phyloP scores from a whole-genome alignment of 2,113 vertebrate species.

The Asarcornis scutulata region DNA sequence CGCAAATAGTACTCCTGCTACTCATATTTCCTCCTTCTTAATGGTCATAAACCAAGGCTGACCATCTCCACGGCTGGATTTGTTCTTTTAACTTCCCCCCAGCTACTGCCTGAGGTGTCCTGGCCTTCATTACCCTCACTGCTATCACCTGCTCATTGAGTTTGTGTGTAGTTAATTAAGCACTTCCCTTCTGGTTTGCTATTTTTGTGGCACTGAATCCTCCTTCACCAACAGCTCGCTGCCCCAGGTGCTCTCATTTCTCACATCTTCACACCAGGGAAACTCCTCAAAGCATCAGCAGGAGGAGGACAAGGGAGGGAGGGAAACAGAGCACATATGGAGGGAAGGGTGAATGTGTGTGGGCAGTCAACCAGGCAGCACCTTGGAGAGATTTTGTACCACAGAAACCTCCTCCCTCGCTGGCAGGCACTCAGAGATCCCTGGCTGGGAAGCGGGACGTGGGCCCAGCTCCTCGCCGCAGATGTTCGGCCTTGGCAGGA shows the following conservation, averaged over 20 bases:
- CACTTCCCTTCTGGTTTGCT: not conserved
- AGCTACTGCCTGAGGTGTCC: not conserved
- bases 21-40: not conserved
- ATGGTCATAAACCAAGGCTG: not conserved
- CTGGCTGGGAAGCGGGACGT: not conserved
- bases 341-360: not conserved
- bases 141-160: not conserved
- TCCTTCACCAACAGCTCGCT: not conserved
- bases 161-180: not conserved
- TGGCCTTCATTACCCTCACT: not conserved
- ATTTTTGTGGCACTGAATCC: fast-evolving
- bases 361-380: not conserved
- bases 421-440: not conserved
- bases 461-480: not conserved
- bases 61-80: not conserved
- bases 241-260: not conserved
- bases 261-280: too few species aligned
- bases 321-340: fast-evolving
- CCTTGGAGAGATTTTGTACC: not conserved
- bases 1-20: not conserved
- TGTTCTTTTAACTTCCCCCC: not conserved
- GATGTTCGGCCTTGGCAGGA: constrained; percentile 5
- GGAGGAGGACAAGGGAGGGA: not conserved
- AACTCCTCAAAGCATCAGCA: not conserved
- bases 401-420: not conserved